Conservation (phyloP, 2,888 invertebrate genomes). For the Helleia helle region DNA sequence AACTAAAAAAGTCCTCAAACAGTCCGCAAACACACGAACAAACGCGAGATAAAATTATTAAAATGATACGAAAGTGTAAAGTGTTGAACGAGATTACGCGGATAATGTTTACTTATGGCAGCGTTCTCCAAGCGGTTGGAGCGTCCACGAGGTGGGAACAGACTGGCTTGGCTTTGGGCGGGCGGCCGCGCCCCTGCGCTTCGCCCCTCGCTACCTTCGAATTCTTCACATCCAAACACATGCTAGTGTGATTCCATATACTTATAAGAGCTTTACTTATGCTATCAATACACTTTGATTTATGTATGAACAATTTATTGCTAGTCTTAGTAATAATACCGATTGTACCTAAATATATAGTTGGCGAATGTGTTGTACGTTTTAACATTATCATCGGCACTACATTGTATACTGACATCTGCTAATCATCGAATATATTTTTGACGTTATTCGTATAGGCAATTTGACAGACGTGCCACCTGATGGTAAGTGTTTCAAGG, state of each 20-base stretch:
- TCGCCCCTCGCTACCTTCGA: slow-evolving; percentile 32
- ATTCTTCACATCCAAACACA: slow-evolving; percentile 26
- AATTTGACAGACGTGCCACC: too few species aligned
- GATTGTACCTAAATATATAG: too few species aligned
- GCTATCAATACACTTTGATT: slow-evolving; percentile 1
- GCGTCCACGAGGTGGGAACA: slow-evolving; percentile 27
- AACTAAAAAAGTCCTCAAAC: slow-evolving; percentile 16
- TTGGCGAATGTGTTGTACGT: too few species aligned
- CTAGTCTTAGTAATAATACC: too few species aligned
- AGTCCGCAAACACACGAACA: slow-evolving; percentile 9
- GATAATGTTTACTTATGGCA: slow-evolving; percentile 30
- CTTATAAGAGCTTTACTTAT: slow-evolving; percentile 16
- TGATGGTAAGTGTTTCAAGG: too few species aligned
- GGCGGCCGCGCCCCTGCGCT: slow-evolving; percentile 47
- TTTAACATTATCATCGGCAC: too few species aligned
- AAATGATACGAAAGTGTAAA: slow-evolving; percentile 13
- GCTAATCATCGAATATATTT: too few species aligned
- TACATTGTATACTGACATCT: too few species aligned
- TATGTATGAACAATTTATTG: not conserved
- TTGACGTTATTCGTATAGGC: too few species aligned
- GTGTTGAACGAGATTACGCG: slow-evolving; percentile 24
- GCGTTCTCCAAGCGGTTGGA: slow-evolving; percentile 19
- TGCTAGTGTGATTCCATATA: slow-evolving; percentile 20
- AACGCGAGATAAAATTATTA: too few species aligned
- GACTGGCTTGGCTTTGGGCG: slow-evolving; percentile 43